These are phyloP conservation scores for Meteorus cinctellus DNA, from an alignment of 2,888 invertebrate species.

Conservation along the genomic window DNA sequence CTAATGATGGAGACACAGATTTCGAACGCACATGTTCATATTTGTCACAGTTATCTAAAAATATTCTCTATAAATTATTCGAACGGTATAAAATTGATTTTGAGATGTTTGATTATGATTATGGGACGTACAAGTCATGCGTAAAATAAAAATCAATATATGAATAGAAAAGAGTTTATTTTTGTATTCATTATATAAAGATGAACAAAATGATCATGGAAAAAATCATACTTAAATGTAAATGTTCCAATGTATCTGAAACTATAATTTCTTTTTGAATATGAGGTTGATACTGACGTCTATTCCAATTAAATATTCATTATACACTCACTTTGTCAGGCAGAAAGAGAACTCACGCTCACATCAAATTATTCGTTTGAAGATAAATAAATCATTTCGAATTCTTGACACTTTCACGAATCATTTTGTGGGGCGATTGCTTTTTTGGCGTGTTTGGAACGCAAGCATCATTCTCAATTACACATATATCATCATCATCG, in stretches of 20 bases:
- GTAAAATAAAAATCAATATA: conserved; percentile 31
- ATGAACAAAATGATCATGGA: conserved; percentile 28
- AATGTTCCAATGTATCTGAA: neutral
- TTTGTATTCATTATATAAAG: conserved; percentile 7
- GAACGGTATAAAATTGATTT: conserved; percentile 68
- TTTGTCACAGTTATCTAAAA: conserved; percentile 61
- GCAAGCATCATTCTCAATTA: conserved; percentile 45
- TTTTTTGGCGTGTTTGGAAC: conserved; percentile 18
- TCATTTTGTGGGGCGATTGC: conserved; percentile 45
- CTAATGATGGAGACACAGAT: conserved; percentile 61
- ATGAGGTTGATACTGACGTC: neutral
- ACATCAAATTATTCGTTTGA: neutral
- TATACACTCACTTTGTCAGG: neutral
- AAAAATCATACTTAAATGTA: conserved; percentile 1
- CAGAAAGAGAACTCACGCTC: neutral
- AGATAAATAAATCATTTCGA: neutral
- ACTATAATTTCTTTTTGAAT: neutral
- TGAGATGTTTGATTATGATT: conserved; percentile 68
- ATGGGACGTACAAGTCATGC: conserved; percentile 21
- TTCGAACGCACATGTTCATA: conserved; percentile 65
- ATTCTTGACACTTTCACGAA: conserved; percentile 37
- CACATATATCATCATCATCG: conserved; percentile 49
- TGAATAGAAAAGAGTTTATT: conserved; percentile 41
- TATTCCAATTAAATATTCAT: neutral
- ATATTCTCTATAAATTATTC: conserved; percentile 61